Base-by-base conservation (phyloP, 2,113 vertebrate species). In the Crypturellus undulatus region DNA sequence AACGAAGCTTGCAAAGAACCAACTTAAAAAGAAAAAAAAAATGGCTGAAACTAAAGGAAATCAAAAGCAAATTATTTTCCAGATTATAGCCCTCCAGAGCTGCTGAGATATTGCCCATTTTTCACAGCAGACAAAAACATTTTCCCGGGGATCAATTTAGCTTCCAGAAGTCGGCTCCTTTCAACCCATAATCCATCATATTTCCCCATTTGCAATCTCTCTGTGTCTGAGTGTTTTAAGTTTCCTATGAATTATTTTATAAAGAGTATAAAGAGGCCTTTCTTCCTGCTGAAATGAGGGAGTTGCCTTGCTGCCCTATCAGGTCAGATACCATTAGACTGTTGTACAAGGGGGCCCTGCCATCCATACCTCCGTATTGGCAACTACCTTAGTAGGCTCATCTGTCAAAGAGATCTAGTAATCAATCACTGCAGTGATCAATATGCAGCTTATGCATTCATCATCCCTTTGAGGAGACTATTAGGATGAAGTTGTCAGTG, bases 101-200 rank as follows among this genome's bases (percentile, higher is more conserved):
- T 68, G 97, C 98, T 97, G 97, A 98, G 98, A 98, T 98, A 98
- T 97, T 84, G 98, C 97, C 99, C 98, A 99, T 99, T 99, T 99
- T 99, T 99, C 99, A 99, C 97, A 98, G 98, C 98, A 99, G 99
- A 99, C 99, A 99, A 99, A 99, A 99, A 99, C 99, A 99, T 99
- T 99, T 99, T 99, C 98, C 95, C 96, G 98, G 98, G 99, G 99
- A 99, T 99, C 99, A 99, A 99, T 99, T 99, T 98, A 97, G 97
- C 98, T 97, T 97, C 95, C 71, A 97, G 98, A 98, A 99, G 99
- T 99, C 99, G 98, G 97, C 98, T 98, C 98, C 98, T 98, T 97
- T 98, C 98, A 98, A 97, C 97, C 98, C 97, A 98, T 98, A 99
- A 99, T 99, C 99, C 99, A 99, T 99, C 99, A 99, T 99, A 99